phyloP scores from a whole-genome alignment of 1,140 invertebrate species.

The Lerema accius region DNA sequence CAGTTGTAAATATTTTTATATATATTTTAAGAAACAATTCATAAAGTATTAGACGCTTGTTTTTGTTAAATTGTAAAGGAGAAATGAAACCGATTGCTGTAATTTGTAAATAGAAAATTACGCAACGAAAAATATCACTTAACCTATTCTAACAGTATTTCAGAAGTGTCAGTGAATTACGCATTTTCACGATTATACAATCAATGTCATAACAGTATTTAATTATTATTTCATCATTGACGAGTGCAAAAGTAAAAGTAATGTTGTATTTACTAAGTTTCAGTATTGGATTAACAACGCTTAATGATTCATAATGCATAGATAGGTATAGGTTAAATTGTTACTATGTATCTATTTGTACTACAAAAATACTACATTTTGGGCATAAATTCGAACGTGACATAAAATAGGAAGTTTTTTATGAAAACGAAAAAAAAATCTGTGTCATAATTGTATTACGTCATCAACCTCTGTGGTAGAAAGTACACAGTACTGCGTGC shows the following conservation, averaged over 20 bases:
- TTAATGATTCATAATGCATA: too few relatives aligned
- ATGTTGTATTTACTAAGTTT: too few relatives aligned
- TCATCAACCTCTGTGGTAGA: neutral
- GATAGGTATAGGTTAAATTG: neutral
- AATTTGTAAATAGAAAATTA: constrained; percentile 1
- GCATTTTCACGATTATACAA: neutral
- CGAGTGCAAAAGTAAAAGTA: neutral
- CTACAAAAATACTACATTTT: neutral
- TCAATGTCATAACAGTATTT: neutral
- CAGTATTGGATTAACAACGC: too few relatives aligned
- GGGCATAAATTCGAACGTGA: too few relatives aligned
- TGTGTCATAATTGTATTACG: neutral
- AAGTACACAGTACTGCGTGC: too few relatives aligned
- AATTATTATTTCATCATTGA: neutral
- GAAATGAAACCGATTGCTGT: neutral
- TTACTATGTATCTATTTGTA: neutral
- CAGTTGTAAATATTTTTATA: constrained; percentile 34
- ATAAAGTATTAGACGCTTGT: neutral
- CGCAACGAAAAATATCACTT: neutral
- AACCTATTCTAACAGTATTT: neutral
- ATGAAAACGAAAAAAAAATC: neutral
- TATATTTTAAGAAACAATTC: constrained; percentile 22
- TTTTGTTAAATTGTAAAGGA: neutral
- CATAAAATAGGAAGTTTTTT: too few relatives aligned
- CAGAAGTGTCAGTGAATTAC: neutral